phyloP scores from a whole-genome alignment of 2,113 vertebrate genomes.

The Scalopus aquaticus region DNA sequence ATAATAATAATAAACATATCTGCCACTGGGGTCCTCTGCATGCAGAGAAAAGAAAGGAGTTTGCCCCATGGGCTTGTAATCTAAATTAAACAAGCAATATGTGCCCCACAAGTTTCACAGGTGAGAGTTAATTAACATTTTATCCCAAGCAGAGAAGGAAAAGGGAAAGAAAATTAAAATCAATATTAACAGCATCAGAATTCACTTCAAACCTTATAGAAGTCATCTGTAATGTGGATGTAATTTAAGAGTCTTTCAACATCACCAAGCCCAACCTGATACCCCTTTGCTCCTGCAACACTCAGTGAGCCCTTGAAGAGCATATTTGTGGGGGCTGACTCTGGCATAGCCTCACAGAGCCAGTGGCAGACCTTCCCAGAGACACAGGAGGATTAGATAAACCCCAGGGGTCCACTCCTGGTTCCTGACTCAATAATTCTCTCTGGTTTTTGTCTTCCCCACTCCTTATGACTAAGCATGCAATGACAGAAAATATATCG shows the following conservation, averaged over 20 bases:
- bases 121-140: constrained; percentile 74
- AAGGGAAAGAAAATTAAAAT: constrained; percentile 77
- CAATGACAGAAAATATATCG: neutral
- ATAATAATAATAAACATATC: constrained; percentile 59
- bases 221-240: constrained; percentile 37
- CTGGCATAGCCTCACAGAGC: neutral
- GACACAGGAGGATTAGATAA: neutral
- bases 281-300: neutral
- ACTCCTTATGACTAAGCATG: neutral
- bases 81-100: constrained; percentile 73
- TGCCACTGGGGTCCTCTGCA: neutral
- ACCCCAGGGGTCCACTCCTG: neutral
- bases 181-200: constrained; percentile 73
- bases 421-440: neutral
- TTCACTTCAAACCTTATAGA: constrained; percentile 43
- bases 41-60: constrained; percentile 4
- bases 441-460: neutral
- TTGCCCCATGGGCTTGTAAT: constrained; percentile 56
- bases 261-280: neutral
- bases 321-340: neutral
- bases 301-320: neutral
- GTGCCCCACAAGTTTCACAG: constrained; percentile 54
- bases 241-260: neutral
- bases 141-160: constrained; percentile 66
- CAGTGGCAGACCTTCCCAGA: neutral